Conservation (phyloP, 2,113 vertebrate species). For the Pagrus major region DNA sequence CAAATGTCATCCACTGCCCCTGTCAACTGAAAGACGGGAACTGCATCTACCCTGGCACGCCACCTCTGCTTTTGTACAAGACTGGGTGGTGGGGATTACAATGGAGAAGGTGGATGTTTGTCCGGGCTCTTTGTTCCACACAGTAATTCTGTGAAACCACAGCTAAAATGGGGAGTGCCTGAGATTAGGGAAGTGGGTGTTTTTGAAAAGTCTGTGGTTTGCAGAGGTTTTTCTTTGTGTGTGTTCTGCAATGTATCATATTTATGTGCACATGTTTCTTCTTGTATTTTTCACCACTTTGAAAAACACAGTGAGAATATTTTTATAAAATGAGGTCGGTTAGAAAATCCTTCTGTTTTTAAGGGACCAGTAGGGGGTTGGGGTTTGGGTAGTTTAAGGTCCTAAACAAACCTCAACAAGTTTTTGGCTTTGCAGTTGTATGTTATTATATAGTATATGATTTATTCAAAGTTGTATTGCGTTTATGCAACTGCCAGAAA, state of each 20-base stretch:
- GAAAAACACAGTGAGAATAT: slow-evolving; percentile 4
- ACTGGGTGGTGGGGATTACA: slow-evolving; percentile 19
- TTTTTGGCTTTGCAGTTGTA: slow-evolving; percentile 1
- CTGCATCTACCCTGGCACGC: slow-evolving; percentile 18
- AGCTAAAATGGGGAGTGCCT: slow-evolving; percentile 48
- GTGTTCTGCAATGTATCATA: slow-evolving; percentile 29
- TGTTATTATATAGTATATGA: not conserved
- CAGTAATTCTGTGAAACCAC: slow-evolving; percentile 55
- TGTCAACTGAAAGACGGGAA: slow-evolving; percentile 25
- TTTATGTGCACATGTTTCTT: slow-evolving; percentile 25
- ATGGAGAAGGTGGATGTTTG: slow-evolving; percentile 45
- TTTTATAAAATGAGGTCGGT: slow-evolving; percentile 28
- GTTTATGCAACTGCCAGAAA: slow-evolving; percentile 14
- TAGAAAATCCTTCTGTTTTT: slow-evolving; percentile 2
- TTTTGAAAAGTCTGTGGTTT: slow-evolving; percentile 38
- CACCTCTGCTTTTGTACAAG: slow-evolving; percentile 10
- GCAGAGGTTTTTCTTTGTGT: slow-evolving; percentile 33
- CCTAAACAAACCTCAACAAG: not conserved
- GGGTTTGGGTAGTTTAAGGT: not conserved
- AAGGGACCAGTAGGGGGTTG: not conserved
- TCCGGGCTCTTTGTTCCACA: slow-evolving; percentile 39
- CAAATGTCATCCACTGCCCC: slow-evolving; percentile 51
- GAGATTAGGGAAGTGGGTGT: slow-evolving; percentile 51
- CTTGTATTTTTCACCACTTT: slow-evolving; percentile 9
- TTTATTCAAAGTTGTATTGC: not conserved